A percentile compares a stretch with the other conserved stretches of the same genome.
These are phyloP conservation scores for Trichonephila inaurata DNA, from an alignment of 1,140 invertebrate species.

Conservation along the genomic window DNA sequence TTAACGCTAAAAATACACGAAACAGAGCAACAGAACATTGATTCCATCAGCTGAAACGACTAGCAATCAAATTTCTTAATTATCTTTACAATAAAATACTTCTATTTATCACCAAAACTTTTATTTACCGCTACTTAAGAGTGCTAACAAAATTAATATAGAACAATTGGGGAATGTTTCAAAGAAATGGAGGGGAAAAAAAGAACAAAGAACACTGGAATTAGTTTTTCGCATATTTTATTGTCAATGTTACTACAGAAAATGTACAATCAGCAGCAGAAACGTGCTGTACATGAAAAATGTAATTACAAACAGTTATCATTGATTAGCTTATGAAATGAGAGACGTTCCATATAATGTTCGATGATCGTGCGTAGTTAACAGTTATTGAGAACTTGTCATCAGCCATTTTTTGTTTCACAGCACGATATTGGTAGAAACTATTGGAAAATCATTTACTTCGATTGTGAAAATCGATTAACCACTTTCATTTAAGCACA, in stretches of 20 bases:
- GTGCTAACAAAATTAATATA: background rate
- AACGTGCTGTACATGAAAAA: background rate
- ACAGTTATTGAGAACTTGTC: background rate
- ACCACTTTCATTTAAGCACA: background rate
- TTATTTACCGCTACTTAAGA: background rate
- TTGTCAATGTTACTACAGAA: background rate
- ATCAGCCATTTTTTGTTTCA: background rate
- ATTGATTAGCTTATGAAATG: background rate
- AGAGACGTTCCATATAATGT: background rate
- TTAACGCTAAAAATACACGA: too few relatives aligned
- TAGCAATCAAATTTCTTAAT: too few relatives aligned
- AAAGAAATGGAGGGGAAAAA: background rate
- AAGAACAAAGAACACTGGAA: background rate
- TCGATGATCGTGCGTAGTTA: background rate
- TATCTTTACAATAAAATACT: too few relatives aligned
- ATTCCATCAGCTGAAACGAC: too few relatives aligned
- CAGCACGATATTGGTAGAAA: background rate
- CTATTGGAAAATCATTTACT: constrained; percentile 8
- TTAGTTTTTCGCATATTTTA: background rate
- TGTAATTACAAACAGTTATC: background rate
- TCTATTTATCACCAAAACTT: background rate
- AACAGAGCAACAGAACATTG: too few relatives aligned
- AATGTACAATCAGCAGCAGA: constrained; percentile 8
- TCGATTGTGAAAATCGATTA: background rate
- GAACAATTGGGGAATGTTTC: background rate